Conservation (phyloP, 2,113 vertebrate genomes). For the Aptenodytes patagonicus region DNA sequence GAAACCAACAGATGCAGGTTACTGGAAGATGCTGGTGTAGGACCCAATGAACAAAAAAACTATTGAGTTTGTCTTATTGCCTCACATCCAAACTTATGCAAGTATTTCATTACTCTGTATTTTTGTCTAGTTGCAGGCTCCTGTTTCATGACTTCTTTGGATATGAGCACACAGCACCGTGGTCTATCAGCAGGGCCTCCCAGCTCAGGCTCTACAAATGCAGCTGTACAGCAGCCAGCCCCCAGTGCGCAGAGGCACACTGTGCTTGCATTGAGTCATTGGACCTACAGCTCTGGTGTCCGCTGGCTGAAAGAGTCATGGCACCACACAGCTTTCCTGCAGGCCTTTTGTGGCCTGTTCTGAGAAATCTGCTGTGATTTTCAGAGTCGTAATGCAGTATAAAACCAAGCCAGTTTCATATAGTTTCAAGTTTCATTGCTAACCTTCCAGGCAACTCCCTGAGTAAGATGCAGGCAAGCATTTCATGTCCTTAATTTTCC, state of each 20-base stretch:
- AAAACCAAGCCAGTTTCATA: background rate
- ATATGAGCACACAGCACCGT: background rate
- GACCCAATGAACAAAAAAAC: background rate
- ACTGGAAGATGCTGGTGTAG: slow-evolving; percentile 20
- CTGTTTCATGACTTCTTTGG: background rate
- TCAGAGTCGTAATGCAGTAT: background rate
- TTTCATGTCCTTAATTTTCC: background rate
- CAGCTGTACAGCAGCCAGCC: background rate
- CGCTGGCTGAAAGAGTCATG: background rate
- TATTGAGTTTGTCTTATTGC: background rate
- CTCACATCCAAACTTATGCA: background rate
- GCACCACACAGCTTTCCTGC: background rate
- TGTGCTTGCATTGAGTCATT: accelerated
- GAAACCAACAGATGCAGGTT: background rate
- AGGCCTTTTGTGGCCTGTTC: background rate
- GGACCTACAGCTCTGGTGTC: background rate
- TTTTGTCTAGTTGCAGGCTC: background rate
- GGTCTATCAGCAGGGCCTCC: background rate
- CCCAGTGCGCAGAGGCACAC: accelerated
- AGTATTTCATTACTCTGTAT: background rate
- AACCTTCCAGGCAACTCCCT: background rate
- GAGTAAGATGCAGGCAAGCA: background rate
- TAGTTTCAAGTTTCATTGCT: slow-evolving; percentile 15
- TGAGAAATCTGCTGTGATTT: slow-evolving; percentile 13
- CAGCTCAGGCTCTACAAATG: background rate